Conservation (phyloP, 1,140 invertebrate genomes). For the Metaphire vulgaris region DNA sequence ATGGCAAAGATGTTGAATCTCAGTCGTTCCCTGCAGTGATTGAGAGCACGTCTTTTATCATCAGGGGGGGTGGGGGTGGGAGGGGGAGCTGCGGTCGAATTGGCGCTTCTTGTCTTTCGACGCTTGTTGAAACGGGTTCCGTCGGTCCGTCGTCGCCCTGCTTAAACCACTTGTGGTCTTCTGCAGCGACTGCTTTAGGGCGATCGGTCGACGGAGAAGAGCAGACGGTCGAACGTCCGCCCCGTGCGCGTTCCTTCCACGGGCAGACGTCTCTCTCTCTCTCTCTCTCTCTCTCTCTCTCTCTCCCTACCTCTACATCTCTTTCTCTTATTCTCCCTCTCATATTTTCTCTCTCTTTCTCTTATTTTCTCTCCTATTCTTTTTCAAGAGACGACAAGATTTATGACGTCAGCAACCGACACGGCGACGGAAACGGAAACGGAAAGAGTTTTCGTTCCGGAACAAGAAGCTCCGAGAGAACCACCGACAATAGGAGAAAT, state of each 20-base stretch:
- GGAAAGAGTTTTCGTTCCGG: too few relatives aligned
- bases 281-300: conserved; percentile 1
- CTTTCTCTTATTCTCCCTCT: neutral
- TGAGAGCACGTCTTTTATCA: neutral
- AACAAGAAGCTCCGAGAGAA: too few relatives aligned
- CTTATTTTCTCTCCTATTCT: too few relatives aligned
- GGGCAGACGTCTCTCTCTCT: neutral
- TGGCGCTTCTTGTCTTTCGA: too few relatives aligned
- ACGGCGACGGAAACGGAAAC: too few relatives aligned
- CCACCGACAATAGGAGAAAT: too few relatives aligned
- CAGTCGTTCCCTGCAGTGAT: too few relatives aligned
- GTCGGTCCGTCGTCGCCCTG: neutral
- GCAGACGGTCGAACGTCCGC: neutral
- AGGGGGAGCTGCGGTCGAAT: too few relatives aligned
- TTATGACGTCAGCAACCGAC: too few relatives aligned
- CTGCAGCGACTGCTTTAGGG: neutral
- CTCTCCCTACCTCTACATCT: neutral
- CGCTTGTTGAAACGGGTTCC: too few relatives aligned
- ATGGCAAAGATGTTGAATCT: too few relatives aligned
- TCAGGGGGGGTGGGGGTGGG: neutral
- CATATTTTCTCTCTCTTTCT: neutral
- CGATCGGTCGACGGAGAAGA: neutral
- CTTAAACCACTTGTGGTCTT: neutral
- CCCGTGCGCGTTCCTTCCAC: neutral
- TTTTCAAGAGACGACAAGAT: too few relatives aligned